phyloP scores from a whole-genome alignment of 2,797 vertebrate genomes.

The Leptoclinus maculatus region DNA sequence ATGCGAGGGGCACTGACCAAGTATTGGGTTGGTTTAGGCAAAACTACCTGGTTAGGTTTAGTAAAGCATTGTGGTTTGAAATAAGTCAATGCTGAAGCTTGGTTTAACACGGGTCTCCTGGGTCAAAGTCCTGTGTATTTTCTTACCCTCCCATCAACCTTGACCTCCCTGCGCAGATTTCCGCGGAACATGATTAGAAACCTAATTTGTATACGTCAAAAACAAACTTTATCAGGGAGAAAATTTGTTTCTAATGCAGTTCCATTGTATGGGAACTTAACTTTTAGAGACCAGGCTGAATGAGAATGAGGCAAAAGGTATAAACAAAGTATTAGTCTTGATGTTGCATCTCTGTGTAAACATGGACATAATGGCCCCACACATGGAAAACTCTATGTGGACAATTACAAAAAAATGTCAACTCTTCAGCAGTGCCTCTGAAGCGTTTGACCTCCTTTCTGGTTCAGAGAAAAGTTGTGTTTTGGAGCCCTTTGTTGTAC shows the following conservation, averaged over 20 bases:
- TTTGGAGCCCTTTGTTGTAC: not conserved
- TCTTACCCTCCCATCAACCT: no score
- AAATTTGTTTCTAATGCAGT: not conserved
- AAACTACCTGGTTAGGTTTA: no score
- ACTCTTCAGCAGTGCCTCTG: not conserved
- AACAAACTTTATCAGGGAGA: not conserved
- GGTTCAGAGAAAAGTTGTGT: not conserved
- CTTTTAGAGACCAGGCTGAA: not conserved
- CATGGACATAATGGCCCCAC: not conserved
- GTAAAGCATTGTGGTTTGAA: no score
- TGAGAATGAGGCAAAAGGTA: not conserved
- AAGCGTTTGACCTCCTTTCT: conserved; percentile 5
- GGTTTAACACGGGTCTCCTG: no score
- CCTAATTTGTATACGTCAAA: not conserved
- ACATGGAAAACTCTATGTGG: not conserved
- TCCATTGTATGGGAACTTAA: not conserved
- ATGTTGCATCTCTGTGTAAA: not conserved
- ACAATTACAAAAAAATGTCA: not conserved
- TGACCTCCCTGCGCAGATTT: not conserved
- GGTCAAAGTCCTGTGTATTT: no score
- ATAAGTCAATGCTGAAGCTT: no score
- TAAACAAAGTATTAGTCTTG: not conserved
- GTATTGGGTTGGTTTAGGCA: no score
- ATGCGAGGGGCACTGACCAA: no score
- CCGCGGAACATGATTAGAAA: not conserved